Percentiles rank a stretch among this genome's conserved stretches.
Conservation (phyloP, 1,140 invertebrate species). For the Sinonovacula constricta region DNA sequence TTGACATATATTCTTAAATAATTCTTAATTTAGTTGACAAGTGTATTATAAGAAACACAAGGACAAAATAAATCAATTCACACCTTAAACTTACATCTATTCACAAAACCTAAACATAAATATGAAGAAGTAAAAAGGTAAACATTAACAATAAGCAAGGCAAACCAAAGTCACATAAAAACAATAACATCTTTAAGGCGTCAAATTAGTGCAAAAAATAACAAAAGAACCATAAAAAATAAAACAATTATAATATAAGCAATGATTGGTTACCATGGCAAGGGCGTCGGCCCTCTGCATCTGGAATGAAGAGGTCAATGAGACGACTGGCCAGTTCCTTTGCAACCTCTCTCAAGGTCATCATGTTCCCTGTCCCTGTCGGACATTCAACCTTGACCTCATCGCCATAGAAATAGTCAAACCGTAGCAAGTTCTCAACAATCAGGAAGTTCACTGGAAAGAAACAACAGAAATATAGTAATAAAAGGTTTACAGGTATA, state of each 20-base stretch:
- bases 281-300: conserved; percentile 70
- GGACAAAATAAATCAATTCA: too few relatives aligned
- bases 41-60: too few relatives aligned
- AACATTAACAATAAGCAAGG: too few relatives aligned
- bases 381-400: conserved; percentile 77
- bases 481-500: background rate
- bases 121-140: too few relatives aligned
- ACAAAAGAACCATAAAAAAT: too few relatives aligned
- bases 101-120: too few relatives aligned
- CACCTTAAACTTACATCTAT: too few relatives aligned
- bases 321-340: conserved; percentile 69
- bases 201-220: conserved; percentile 6
- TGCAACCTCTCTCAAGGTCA: conserved; percentile 74
- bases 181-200: background rate
- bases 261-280: conserved; percentile 79
- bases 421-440: conserved; percentile 75
- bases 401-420: conserved; percentile 77
- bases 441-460: conserved; percentile 75
- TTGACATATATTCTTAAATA: too few relatives aligned
- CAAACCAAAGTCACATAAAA: too few relatives aligned
- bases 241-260: too few relatives aligned
- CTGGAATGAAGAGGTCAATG: conserved; percentile 74
- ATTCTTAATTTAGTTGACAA: too few relatives aligned
- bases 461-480: conserved; percentile 16
- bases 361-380: conserved; percentile 69